These are phyloP conservation scores for Sardina pilchardus DNA, from an alignment of 2,113 vertebrate species.

Conservation along the genomic window DNA sequence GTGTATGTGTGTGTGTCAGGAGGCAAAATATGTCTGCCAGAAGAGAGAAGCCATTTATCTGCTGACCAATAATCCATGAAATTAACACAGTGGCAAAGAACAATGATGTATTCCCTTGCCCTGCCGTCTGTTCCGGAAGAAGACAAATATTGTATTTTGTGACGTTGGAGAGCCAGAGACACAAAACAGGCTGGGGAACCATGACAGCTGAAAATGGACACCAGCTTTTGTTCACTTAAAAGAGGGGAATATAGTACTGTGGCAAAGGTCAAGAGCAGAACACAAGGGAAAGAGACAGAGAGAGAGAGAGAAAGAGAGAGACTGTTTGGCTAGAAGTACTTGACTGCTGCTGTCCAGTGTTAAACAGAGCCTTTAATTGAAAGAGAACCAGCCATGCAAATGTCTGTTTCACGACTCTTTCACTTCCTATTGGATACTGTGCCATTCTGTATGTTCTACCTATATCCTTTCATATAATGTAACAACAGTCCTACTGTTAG, in stretches of 20 bases:
- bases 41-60: conserved; percentile 45
- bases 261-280: neutral
- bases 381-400: too few relatives aligned
- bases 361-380: too few relatives aligned
- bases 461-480: too few relatives aligned
- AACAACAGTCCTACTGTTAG: too few relatives aligned
- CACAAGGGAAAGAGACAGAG: neutral
- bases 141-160: conserved; percentile 33
- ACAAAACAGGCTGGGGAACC: neutral
- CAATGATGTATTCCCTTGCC: conserved; percentile 43
- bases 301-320: neutral
- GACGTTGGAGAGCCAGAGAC: conserved; percentile 19
- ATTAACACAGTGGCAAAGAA: conserved; percentile 55
- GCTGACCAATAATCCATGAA: conserved; percentile 58
- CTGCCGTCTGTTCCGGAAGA: conserved; percentile 25
- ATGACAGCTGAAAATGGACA: neutral
- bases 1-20: neutral
- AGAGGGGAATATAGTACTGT: neutral
- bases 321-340: neutral
- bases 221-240: neutral
- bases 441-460: too few relatives aligned
- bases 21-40: neutral
- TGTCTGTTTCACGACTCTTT: too few relatives aligned
- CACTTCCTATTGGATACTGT: too few relatives aligned
- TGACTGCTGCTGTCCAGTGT: neutral